Percentiles rank a stretch among this genome's conserved stretches.
phyloP scores from a whole-genome alignment of 2,797 vertebrate genomes.

The Propithecus perrieri region DNA sequence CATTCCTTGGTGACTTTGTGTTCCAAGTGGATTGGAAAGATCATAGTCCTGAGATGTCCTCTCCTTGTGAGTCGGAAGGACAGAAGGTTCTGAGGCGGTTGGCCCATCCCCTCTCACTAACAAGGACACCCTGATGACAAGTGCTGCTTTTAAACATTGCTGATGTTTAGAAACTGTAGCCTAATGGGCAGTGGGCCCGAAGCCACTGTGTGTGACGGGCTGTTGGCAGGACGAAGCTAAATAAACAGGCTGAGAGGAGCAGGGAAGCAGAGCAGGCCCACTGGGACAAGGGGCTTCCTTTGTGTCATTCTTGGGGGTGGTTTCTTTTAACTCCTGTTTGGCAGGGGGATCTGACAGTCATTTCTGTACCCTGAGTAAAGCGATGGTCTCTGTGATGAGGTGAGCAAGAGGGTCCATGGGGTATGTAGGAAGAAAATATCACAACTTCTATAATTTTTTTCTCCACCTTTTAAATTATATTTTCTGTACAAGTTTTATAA shows the following conservation, averaged over 20 bases:
- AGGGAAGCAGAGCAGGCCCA: background rate
- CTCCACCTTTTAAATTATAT: background rate
- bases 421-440: background rate
- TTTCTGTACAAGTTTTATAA: background rate
- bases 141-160: background rate
- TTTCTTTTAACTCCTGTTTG: background rate
- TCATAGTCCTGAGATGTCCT: accelerated
- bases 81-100: background rate
- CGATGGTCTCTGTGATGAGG: background rate
- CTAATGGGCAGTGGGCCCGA: background rate
- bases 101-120: background rate
- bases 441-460: background rate
- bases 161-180: background rate
- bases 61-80: background rate
- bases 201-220: accelerated
- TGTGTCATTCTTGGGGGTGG: background rate
- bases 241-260: background rate
- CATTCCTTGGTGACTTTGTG: background rate
- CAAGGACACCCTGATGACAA: background rate
- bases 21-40: background rate
- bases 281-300: background rate
- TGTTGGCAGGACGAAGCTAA: background rate
- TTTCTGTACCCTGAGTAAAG: background rate
- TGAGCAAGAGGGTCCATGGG: background rate
- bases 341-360: accelerated